phyloP scores from a whole-genome alignment of 2,888 invertebrate genomes.

The Tupiocoris notatus region DNA sequence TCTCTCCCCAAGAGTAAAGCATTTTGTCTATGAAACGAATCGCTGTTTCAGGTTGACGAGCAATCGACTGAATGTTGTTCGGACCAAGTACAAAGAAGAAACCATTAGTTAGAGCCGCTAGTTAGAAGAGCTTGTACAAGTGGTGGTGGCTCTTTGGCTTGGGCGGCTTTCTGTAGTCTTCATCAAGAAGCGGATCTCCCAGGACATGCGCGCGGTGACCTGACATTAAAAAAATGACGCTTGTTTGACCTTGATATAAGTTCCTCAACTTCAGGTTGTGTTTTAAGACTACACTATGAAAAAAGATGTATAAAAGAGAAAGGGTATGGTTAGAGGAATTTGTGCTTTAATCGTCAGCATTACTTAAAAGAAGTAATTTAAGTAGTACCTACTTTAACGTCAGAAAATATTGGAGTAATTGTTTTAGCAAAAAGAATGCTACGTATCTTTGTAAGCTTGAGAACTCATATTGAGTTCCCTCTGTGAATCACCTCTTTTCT shows the following conservation, averaged over 20 bases:
- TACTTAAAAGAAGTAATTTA: conserved; percentile 16
- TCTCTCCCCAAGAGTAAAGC: too few species aligned
- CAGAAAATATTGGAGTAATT: background rate
- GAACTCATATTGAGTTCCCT: conserved; percentile 32
- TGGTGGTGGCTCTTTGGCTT: background rate
- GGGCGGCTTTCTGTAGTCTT: too few species aligned
- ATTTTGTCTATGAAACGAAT: too few species aligned
- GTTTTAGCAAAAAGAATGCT: background rate
- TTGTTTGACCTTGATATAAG: conserved; percentile 19
- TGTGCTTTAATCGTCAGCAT: conserved; percentile 26
- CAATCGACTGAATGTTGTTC: conserved; percentile 23
- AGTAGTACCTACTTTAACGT: conserved; percentile 5
- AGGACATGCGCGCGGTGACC: too few species aligned
- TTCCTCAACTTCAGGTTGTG: conserved; percentile 31
- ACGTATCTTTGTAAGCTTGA: conserved; percentile 17
- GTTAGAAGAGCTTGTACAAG: conserved; percentile 17
- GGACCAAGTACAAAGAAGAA: conserved; percentile 35
- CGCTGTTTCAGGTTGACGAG: conserved; percentile 31
- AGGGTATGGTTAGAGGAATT: background rate
- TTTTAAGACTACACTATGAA: conserved; percentile 17
- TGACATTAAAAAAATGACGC: too few species aligned
- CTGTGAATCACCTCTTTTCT: conserved; percentile 21
- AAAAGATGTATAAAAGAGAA: background rate
- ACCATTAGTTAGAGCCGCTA: conserved; percentile 33
- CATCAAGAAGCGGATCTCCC: background rate